Evolutionary conservation across 1,140 invertebrate genomes (phyloP).

Genomic region (Hypsibius dujardini): DNA sequence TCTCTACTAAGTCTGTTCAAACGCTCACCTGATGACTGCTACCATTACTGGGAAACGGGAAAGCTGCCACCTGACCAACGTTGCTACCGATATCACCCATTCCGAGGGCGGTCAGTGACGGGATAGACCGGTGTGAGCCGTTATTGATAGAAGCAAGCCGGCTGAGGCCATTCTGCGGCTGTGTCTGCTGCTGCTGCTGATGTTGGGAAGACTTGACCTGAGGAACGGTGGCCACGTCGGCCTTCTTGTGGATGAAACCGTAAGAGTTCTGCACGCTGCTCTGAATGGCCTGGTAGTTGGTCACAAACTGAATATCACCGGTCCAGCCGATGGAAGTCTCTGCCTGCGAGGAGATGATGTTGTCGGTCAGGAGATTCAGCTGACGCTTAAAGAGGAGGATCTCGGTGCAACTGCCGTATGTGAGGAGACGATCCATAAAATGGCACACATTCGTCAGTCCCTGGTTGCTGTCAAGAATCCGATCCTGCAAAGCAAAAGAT

Average conservation of each 20-base stretch:
- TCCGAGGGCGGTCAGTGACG: not conserved
- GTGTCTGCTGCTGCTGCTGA: not conserved
- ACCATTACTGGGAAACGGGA: too few relatives aligned
- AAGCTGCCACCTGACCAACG: not conserved
- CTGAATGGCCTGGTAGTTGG: conserved; percentile 85
- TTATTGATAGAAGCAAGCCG: not conserved
- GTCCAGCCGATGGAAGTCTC: conserved; percentile 16
- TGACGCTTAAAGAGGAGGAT: conserved; percentile 82
- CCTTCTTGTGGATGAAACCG: conserved; percentile 68
- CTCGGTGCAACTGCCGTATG: conserved; percentile 68
- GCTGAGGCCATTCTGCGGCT: not conserved
- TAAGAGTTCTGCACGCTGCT: conserved; percentile 84
- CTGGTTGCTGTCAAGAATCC: conserved; percentile 67
- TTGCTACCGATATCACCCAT: conserved; percentile 16
- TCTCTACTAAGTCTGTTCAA: too few relatives aligned
- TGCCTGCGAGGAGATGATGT: not conserved
- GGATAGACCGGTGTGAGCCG: not conserved
- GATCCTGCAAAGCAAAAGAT: conserved; percentile 35
- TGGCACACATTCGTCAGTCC: conserved; percentile 51
- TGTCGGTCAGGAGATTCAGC: conserved; percentile 42
- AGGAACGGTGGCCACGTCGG: conserved; percentile 28
- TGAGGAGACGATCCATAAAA: conserved; percentile 73
- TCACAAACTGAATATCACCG: conserved; percentile 75
- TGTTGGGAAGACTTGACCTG: not conserved
- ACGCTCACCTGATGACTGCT: too few relatives aligned